phyloP scores from a whole-genome alignment of 2,888 invertebrate species.

The Lithophane socia region DNA sequence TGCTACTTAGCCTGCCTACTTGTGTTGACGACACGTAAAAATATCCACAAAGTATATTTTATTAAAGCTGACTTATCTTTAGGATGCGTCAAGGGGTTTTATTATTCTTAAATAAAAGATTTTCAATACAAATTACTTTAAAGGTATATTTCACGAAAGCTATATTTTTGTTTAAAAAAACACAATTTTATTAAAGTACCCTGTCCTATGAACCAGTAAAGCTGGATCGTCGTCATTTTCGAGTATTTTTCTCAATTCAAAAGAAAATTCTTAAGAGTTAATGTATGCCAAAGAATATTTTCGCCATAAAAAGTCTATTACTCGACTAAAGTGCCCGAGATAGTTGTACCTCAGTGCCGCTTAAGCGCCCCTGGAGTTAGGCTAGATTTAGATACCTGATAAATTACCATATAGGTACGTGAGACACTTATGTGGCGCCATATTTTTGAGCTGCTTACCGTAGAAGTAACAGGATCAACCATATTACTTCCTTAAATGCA shows the following conservation, averaged over 20 bases:
- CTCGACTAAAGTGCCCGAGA: constrained; percentile 21
- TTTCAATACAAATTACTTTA: too few relatives aligned
- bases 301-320: constrained; percentile 20
- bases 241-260: neutral
- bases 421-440: constrained; percentile 4
- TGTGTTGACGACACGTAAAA: constrained; percentile 10
- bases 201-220: neutral
- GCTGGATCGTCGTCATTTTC: neutral
- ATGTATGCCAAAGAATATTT: constrained; percentile 7
- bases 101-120: neutral
- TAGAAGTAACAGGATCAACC: neutral
- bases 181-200: neutral
- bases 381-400: constrained; percentile 35
- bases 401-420: constrained; percentile 14
- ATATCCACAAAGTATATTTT: neutral
- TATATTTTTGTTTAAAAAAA: neutral
- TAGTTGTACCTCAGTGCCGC: constrained; percentile 1
- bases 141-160: neutral
- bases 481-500: neutral
- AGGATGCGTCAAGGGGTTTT: too few relatives aligned
- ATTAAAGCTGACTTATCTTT: neutral
- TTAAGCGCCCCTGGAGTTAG: neutral
- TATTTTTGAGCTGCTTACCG: constrained; percentile 12
- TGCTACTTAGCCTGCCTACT: constrained; percentile 4
- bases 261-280: neutral